Conservation (phyloP, 2,888 invertebrate species). For the Eupithecia inturbata region DNA sequence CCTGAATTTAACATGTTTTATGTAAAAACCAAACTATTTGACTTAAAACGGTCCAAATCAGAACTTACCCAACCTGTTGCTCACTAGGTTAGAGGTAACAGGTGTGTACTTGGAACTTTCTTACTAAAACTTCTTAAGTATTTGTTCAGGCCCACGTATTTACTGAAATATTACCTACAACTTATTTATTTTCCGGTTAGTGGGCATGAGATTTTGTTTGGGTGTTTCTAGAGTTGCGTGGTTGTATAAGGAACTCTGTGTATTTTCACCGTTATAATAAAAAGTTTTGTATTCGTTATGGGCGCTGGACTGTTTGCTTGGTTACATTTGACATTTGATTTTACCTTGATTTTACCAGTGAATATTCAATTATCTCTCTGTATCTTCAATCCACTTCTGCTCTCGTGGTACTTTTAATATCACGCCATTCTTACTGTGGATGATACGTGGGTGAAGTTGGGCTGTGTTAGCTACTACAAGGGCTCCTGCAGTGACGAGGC, state of each 20-base stretch:
- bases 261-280: background rate
- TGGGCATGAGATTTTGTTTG: background rate
- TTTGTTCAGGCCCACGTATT: slow-evolving; percentile 15
- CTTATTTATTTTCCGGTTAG: background rate
- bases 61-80: slow-evolving; percentile 14
- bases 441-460: too few relatives aligned
- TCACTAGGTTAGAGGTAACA: slow-evolving; percentile 22
- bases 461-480: too few relatives aligned
- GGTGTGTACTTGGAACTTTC: slow-evolving; percentile 19
- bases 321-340: too few relatives aligned
- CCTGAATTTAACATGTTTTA: too few relatives aligned
- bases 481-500: background rate
- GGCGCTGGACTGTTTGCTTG: background rate
- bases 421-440: too few relatives aligned
- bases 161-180: slow-evolving; percentile 5
- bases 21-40: background rate
- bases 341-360: too few relatives aligned
- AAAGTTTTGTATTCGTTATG: background rate
- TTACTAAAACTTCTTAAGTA: slow-evolving; percentile 15
- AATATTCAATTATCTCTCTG: too few relatives aligned
- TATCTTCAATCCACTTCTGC: too few relatives aligned
- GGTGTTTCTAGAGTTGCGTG: background rate
- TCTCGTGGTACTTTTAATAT: too few relatives aligned
- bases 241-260: background rate
- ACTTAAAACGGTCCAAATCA: background rate